A percentile compares a stretch with the other conserved stretches of the same genome.
Evolutionary conservation across 2,113 vertebrate species (phyloP).

Genomic region (Callorhinus ursinus): DNA sequence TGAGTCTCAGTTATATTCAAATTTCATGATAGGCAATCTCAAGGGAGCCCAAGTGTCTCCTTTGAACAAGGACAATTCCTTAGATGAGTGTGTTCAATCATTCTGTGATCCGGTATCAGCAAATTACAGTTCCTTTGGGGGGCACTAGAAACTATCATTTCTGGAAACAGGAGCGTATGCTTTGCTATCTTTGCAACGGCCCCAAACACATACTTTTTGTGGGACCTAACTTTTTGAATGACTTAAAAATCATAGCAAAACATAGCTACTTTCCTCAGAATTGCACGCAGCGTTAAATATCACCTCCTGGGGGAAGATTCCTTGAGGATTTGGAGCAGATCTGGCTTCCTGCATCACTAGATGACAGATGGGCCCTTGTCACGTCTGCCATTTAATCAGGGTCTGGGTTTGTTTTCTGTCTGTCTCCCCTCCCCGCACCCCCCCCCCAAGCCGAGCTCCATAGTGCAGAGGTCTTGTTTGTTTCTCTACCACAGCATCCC

Average conservation of each 20-base stretch:
- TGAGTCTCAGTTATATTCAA: neutral
- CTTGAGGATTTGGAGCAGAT: neutral
- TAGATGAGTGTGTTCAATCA: neutral
- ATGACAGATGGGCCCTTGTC: neutral
- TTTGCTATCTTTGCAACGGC: neutral
- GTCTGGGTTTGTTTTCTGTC: neutral
- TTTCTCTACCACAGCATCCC: neutral
- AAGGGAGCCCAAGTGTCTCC: neutral
- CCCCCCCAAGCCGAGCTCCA: neutral
- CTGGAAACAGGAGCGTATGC: neutral
- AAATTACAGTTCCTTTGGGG: neutral
- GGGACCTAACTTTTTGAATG: neutral
- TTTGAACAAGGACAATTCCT: neutral
- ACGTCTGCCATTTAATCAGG: neutral
- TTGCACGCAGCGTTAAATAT: neutral
- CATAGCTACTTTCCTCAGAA: neutral
- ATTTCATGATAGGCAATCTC: neutral
- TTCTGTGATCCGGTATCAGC: neutral
- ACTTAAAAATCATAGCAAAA: slow-evolving; percentile 5
- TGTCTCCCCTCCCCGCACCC: neutral
- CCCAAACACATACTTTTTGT: neutral
- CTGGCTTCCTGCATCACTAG: neutral
- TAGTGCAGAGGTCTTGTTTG: neutral
- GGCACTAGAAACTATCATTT: neutral
- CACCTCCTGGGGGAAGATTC: neutral